Conservation (phyloP, 2,113 vertebrate species). For the Salvator merianae region DNA sequence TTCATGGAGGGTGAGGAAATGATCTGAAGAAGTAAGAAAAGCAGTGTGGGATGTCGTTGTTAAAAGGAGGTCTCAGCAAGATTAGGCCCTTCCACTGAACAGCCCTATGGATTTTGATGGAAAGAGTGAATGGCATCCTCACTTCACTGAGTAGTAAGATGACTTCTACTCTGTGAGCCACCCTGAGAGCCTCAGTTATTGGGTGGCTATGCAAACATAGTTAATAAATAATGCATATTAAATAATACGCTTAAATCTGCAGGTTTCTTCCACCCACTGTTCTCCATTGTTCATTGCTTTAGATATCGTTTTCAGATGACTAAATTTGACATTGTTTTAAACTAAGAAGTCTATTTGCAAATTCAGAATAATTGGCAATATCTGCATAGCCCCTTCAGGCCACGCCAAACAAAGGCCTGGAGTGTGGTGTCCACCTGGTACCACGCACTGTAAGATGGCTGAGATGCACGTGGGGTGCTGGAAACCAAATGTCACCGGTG, state of each 20-base stretch:
- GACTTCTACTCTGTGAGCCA: not conserved
- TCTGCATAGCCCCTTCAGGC: too few relatives aligned
- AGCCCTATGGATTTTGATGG: not conserved
- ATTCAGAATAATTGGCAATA: not conserved
- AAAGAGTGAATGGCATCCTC: not conserved
- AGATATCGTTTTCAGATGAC: not conserved
- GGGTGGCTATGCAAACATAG: too few relatives aligned
- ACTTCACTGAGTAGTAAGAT: too few relatives aligned
- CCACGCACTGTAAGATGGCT: too few relatives aligned
- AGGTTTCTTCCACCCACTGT: not conserved
- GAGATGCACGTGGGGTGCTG: too few relatives aligned
- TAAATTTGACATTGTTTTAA: not conserved
- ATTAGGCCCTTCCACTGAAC: not conserved
- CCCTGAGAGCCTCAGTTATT: not conserved
- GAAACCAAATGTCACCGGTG: too few relatives aligned
- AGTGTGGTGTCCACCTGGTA: too few relatives aligned
- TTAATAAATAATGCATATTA: too few relatives aligned
- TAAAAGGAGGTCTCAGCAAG: not conserved
- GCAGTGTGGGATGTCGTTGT: not conserved
- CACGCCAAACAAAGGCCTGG: too few relatives aligned
- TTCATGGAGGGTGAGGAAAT: not conserved
- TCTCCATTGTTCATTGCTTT: conserved; percentile 1
- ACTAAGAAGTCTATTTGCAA: conserved; percentile 14
- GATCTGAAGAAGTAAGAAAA: not conserved
- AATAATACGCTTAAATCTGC: not conserved